phyloP scores from a whole-genome alignment of 2,888 invertebrate genomes.

The Rhyacophila evoluta region DNA sequence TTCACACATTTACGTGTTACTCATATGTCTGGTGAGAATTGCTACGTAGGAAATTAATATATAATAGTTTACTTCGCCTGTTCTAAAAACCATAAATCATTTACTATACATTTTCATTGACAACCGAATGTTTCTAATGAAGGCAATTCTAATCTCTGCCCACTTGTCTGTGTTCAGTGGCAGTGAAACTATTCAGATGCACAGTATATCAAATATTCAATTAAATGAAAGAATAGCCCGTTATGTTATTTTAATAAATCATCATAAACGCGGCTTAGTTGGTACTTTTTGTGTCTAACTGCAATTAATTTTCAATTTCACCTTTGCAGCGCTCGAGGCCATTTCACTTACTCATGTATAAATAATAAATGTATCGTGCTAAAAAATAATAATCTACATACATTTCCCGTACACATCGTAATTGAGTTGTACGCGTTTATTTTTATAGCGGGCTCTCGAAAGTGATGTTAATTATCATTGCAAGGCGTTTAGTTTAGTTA shows the following conservation, averaged over 20 bases:
- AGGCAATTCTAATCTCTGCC: too few species aligned
- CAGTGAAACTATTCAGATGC: background rate
- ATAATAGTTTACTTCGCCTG: too few species aligned
- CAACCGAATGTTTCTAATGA: too few species aligned
- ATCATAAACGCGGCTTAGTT: background rate
- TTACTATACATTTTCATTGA: too few species aligned
- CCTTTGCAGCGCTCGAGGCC: background rate
- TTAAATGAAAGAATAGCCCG: background rate
- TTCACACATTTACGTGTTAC: too few species aligned
- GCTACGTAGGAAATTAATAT: too few species aligned
- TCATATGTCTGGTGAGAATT: too few species aligned
- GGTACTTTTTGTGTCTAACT: background rate
- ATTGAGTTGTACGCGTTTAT: background rate
- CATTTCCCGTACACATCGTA: background rate
- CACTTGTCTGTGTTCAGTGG: too few species aligned
- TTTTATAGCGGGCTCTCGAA: background rate
- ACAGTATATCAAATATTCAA: background rate
- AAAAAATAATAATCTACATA: background rate
- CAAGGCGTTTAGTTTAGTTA: background rate
- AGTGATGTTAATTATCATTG: background rate
- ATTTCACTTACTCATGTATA: background rate
- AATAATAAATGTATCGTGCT: background rate
- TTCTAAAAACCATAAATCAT: too few species aligned
- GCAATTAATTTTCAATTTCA: slow-evolving; percentile 24
- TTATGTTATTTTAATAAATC: background rate